Percentiles rank a stretch among this genome's conserved stretches.
These are phyloP conservation scores for Pachymerium ferrugineum DNA, from an alignment of 2,888 invertebrate species.

Conservation along the genomic window DNA sequence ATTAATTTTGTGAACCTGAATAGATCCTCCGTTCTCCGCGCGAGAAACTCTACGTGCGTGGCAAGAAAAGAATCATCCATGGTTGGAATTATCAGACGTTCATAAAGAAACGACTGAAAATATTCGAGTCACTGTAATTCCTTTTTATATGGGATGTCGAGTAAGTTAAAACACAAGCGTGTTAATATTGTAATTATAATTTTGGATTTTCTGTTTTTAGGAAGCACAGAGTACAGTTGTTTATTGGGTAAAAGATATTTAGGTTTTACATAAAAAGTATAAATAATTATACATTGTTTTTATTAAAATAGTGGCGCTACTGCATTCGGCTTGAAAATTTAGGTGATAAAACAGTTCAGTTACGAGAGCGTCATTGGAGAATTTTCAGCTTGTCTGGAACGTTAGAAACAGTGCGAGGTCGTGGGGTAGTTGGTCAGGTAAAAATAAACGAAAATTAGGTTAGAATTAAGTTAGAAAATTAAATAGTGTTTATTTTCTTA, in stretches of 20 bases:
- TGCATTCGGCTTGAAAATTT: slow-evolving; percentile 95
- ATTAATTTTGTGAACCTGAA: too few relatives aligned
- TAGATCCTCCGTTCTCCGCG: slow-evolving; percentile 77
- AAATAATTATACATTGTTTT: background rate
- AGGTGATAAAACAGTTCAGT: slow-evolving; percentile 78
- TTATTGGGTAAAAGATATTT: slow-evolving; percentile 68
- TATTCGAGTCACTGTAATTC: slow-evolving; percentile 93
- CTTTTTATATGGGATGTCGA: slow-evolving; percentile 94
- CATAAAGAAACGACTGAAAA: slow-evolving; percentile 96
- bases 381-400: slow-evolving; percentile 85
- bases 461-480: background rate
- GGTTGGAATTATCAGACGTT: slow-evolving; percentile 92
- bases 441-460: slow-evolving; percentile 38
- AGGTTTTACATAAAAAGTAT: background rate
- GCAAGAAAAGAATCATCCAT: slow-evolving; percentile 96
- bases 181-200: background rate
- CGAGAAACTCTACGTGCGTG: slow-evolving; percentile 88
- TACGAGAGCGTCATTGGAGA: slow-evolving; percentile 96
- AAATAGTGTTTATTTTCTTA: slow-evolving; percentile 45
- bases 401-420: slow-evolving; percentile 80
- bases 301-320: slow-evolving; percentile 76
- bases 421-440: slow-evolving; percentile 84
- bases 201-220: slow-evolving; percentile 41
- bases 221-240: slow-evolving; percentile 76
- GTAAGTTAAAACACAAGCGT: slow-evolving; percentile 49